Evolutionary conservation across 92 coral and sea anemone species (phyloP).

Genomic region (Metridium senile): DNA sequence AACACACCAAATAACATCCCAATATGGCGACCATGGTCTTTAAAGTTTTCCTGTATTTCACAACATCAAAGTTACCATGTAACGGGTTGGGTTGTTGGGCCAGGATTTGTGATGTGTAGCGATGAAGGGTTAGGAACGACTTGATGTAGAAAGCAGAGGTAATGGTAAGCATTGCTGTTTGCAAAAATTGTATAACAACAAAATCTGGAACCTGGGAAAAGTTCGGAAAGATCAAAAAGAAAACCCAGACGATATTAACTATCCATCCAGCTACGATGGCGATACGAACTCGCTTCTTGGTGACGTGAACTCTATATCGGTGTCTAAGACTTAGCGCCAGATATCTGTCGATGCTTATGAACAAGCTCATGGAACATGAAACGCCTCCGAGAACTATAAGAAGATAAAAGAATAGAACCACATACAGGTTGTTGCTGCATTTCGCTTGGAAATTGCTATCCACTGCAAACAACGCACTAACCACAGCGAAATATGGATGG

Average conservation of each 20-base stretch:
- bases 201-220: background rate
- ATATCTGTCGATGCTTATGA: slow-evolving; percentile 49
- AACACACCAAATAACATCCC: slow-evolving; percentile 18
- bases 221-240: background rate
- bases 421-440: too few species aligned
- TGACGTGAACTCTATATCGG: slow-evolving; percentile 37
- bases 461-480: too few species aligned
- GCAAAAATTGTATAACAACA: background rate
- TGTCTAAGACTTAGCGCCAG: slow-evolving; percentile 48
- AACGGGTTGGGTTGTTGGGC: background rate
- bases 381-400: background rate
- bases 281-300: slow-evolving; percentile 33
- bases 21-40: slow-evolving; percentile 29
- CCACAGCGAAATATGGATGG: too few species aligned
- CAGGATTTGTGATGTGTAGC: slow-evolving; percentile 19
- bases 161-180: background rate
- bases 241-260: background rate
- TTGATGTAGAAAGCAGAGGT: slow-evolving; percentile 7
- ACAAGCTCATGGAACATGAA: slow-evolving; percentile 18
- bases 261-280: background rate
- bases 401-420: too few species aligned
- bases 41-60: slow-evolving; percentile 27
- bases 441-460: too few species aligned
- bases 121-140: slow-evolving; percentile 4
- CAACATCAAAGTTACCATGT: slow-evolving; percentile 13